phyloP scores from a whole-genome alignment of 2,888 invertebrate species.

The Drosophila mercatorum region DNA sequence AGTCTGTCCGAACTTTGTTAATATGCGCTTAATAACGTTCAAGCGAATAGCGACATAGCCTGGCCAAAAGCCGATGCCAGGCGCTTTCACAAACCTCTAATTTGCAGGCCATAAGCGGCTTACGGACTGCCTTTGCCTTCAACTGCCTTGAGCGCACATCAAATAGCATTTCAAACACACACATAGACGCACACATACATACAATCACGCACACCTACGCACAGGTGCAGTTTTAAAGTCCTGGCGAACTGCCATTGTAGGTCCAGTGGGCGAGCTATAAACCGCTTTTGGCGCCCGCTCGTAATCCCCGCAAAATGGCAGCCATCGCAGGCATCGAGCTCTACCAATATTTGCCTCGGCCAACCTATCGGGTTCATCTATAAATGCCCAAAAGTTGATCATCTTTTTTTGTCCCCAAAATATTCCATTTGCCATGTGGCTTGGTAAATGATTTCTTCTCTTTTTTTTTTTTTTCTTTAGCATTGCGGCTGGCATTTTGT shows the following conservation, averaged over 20 bases:
- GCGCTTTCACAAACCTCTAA: slow-evolving; percentile 61
- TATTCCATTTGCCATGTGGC: slow-evolving; percentile 11
- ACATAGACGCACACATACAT: neutral
- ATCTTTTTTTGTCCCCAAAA: slow-evolving; percentile 1
- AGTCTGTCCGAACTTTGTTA: neutral
- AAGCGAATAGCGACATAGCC: neutral
- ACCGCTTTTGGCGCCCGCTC: slow-evolving; percentile 43
- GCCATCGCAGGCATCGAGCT: slow-evolving; percentile 23
- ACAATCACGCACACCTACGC: slow-evolving; percentile 8
- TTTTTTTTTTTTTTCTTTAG: slow-evolving; percentile 51
- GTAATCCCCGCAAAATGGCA: slow-evolving; percentile 53
- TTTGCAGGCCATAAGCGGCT: slow-evolving; percentile 73
- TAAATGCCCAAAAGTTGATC: slow-evolving; percentile 34
- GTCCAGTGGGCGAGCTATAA: slow-evolving; percentile 37
- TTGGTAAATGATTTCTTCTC: slow-evolving; percentile 47
- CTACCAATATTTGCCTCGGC: slow-evolving; percentile 44
- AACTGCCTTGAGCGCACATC: slow-evolving; percentile 51
- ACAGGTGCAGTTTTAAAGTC: slow-evolving; percentile 56
- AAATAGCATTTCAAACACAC: slow-evolving; percentile 60
- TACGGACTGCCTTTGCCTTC: slow-evolving; percentile 30
- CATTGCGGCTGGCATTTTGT: slow-evolving; percentile 41
- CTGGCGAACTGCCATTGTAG: slow-evolving; percentile 19
- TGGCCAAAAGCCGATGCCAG: slow-evolving; percentile 11
- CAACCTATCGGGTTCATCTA: slow-evolving; percentile 28
- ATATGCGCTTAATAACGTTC: neutral